phyloP scores from a whole-genome alignment of 2,113 vertebrate species.

The Strix aluco region DNA sequence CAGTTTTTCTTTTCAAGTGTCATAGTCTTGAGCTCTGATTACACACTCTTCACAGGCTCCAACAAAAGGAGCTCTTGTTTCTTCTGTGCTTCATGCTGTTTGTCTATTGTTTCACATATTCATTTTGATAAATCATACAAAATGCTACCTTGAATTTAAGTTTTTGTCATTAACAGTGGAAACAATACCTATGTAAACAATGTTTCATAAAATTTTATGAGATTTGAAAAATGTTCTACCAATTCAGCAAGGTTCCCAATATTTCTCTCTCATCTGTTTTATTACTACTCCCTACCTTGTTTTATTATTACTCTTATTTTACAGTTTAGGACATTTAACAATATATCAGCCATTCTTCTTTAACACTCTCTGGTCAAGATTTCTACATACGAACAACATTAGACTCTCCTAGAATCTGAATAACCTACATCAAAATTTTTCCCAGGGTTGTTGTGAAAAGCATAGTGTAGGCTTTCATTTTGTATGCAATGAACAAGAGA shows the following conservation, averaged over 20 bases:
- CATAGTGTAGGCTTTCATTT: not conserved
- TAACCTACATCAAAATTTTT: not conserved
- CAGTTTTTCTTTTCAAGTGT: conserved; percentile 63
- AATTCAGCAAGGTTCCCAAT: not conserved
- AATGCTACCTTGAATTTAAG: conserved; percentile 14
- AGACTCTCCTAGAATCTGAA: not conserved
- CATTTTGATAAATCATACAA: conserved; percentile 23
- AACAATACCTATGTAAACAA: not conserved
- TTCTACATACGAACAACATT: not conserved
- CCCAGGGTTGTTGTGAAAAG: not conserved
- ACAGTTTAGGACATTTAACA: not conserved
- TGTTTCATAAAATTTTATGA: not conserved
- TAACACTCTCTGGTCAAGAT: not conserved
- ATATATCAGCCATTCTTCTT: not conserved
- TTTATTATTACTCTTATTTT: not conserved
- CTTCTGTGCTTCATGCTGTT: conserved; percentile 9
- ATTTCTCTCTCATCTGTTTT: not conserved
- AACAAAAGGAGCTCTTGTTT: conserved; percentile 45
- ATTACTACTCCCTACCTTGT: not conserved
- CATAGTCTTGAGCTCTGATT: conserved; percentile 59
- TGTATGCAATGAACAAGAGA: not conserved
- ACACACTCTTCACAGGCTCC: conserved; percentile 29
- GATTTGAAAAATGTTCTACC: not conserved
- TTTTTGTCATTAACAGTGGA: conserved; percentile 11
- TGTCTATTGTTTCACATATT: conserved; percentile 27